phyloP scores from a whole-genome alignment of 2,797 vertebrate species.

The Tarsius wallacei region DNA sequence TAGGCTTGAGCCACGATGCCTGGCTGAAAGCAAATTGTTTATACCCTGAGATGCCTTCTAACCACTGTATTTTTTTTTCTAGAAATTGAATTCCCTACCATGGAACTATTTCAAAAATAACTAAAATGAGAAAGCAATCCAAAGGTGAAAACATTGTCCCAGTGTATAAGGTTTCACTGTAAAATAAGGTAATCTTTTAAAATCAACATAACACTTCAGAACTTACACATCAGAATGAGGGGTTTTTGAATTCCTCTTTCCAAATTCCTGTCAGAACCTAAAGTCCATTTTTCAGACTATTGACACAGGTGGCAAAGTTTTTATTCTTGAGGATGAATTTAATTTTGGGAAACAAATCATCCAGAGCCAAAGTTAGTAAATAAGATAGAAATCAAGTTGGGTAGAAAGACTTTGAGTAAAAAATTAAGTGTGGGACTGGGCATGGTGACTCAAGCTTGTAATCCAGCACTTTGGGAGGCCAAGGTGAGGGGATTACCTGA shows the following conservation, averaged over 20 bases:
- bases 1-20: too few species aligned
- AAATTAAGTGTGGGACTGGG: too few species aligned
- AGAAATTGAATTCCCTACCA: slow-evolving; percentile 19
- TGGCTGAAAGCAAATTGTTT: background rate
- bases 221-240: background rate
- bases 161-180: background rate
- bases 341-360: slow-evolving; percentile 52
- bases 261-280: background rate
- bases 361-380: slow-evolving; percentile 28
- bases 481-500: too few species aligned
- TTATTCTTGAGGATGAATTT: slow-evolving; percentile 15
- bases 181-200: slow-evolving; percentile 25
- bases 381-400: slow-evolving; percentile 9
- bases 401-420: background rate
- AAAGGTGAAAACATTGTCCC: slow-evolving; percentile 43
- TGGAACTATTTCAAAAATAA: slow-evolving; percentile 55
- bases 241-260: slow-evolving; percentile 20
- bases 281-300: slow-evolving; percentile 33
- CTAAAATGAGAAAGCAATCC: slow-evolving; percentile 24
- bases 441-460: too few species aligned
- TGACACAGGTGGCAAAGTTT: background rate
- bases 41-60: background rate
- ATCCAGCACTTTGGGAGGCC: too few species aligned
- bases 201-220: background rate
- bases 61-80: background rate